phyloP scores from a whole-genome alignment of 2,888 invertebrate species.

The Drepanosiphum platanoidis region DNA sequence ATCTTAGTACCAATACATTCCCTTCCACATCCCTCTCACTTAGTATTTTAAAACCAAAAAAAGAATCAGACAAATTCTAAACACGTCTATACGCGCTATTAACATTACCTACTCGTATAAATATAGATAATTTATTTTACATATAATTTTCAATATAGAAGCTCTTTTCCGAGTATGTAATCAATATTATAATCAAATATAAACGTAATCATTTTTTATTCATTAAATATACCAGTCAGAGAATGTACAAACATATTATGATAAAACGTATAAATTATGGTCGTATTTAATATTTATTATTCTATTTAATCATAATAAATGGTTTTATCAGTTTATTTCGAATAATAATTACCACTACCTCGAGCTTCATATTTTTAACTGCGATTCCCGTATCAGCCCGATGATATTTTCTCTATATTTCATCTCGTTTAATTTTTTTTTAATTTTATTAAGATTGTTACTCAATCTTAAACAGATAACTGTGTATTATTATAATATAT shows the following conservation, averaged over 20 bases:
- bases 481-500: too few relatives aligned
- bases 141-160: not conserved
- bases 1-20: too few relatives aligned
- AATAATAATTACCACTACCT: not conserved
- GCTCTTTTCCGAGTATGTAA: not conserved
- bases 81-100: not conserved
- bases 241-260: not conserved
- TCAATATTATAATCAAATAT: not conserved
- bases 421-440: too few relatives aligned
- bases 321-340: not conserved
- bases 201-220: not conserved
- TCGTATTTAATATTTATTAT: not conserved
- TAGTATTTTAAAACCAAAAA: too few relatives aligned
- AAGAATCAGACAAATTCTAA: too few relatives aligned
- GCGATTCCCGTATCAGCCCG: not conserved
- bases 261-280: not conserved
- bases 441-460: too few relatives aligned
- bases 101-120: not conserved
- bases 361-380: not conserved
- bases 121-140: not conserved
- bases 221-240: not conserved
- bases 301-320: not conserved
- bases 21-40: too few relatives aligned
- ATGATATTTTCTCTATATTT: too few relatives aligned
- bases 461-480: too few relatives aligned